Conservation (phyloP, 2,797 vertebrate species). For the Kryptopterus vitreolus region DNA sequence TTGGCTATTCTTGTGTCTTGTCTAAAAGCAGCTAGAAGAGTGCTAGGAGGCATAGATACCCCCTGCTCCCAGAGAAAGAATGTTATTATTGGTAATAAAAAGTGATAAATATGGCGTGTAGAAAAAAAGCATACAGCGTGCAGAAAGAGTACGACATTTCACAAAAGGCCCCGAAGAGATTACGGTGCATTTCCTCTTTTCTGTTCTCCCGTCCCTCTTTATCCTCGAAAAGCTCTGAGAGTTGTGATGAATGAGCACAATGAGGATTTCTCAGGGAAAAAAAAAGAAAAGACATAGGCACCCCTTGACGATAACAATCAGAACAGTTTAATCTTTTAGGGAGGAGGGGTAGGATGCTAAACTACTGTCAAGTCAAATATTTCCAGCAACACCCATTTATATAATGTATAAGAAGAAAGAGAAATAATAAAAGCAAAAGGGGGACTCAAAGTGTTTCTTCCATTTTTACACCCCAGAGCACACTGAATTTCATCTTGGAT, state of each 20-base stretch:
- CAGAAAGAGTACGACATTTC: conserved; percentile 50
- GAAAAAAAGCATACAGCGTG: conserved; percentile 57
- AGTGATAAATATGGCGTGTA: conserved; percentile 73
- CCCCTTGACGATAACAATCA: conserved; percentile 77
- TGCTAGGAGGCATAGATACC: conserved; percentile 78
- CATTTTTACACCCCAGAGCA: conserved; percentile 76
- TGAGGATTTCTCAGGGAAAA: conserved; percentile 26
- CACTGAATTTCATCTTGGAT: conserved; percentile 85
- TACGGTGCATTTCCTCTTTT: conserved; percentile 46
- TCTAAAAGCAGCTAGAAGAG: conserved; percentile 59
- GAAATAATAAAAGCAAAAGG: conserved; percentile 64
- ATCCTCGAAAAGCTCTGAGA: conserved; percentile 41
- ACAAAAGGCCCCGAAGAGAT: conserved; percentile 56
- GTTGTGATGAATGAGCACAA: conserved; percentile 54
- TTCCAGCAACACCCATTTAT: conserved; percentile 81
- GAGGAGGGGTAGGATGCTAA: conserved; percentile 69
- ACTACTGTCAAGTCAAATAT: conserved; percentile 90
- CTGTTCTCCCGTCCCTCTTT: conserved; percentile 28
- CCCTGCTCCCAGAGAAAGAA: conserved; percentile 73
- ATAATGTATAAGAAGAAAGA: conserved; percentile 75
- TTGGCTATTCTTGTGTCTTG: conserved; percentile 52
- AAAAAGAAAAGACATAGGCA: conserved; percentile 52
- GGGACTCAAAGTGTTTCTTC: conserved; percentile 81
- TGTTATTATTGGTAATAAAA: conserved; percentile 82
- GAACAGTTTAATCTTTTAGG: conserved; percentile 79